Base-by-base conservation (phyloP, 2,888 invertebrate genomes). In the Pseudeuparius sepicola region DNA sequence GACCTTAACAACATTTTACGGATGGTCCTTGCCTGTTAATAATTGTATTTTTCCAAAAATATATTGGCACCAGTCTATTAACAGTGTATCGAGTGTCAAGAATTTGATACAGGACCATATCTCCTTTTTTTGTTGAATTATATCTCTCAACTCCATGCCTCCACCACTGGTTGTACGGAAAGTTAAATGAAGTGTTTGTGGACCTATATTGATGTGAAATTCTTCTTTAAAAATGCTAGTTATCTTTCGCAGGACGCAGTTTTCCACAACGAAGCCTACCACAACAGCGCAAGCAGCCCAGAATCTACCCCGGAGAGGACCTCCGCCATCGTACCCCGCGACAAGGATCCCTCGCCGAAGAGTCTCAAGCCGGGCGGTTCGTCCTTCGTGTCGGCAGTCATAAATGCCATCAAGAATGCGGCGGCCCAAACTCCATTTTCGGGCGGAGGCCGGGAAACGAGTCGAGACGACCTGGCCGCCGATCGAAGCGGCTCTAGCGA, bases 231-330 rank as follows among this genome's bases (percentile, higher is more conserved):
- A n/a, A n/a, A n/a, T n/a, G n/a, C n/a, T n/a, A n/a, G n/a, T n/a
- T n/a, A n/a, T n/a, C 16, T 42, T 45, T 57, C 57, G 41, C 47
- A 78, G 78, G 78, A 84, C 52, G 75, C 76, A 37, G 77, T 84
- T 47, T 85, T 75, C 59, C 82, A 84, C 54, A 84, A 83, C 50
- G 85, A 85, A 57, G 78, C 75, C 0, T 81, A 75, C 57, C 75
- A 74, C 51, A 81, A 78, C 55, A 75, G 78, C 57, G 77, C 79
- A 54, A 78, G 80, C 20, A 50, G 50, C 34, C 44, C 48, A 16
- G 49, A 49, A 29, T 70, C 75, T 6, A 75, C 77, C 25, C 79
- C 80, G n/a, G 20, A 20, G n/a, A 20, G 7, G 6, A 20, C 6
- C 20, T n/a, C 6, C 6, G n/a, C 6, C n/a, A 9, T 10, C 10